These are phyloP conservation scores for Drosophila mauritiana DNA, from an alignment of 1,140 invertebrate genomes.

Conservation along the genomic window DNA sequence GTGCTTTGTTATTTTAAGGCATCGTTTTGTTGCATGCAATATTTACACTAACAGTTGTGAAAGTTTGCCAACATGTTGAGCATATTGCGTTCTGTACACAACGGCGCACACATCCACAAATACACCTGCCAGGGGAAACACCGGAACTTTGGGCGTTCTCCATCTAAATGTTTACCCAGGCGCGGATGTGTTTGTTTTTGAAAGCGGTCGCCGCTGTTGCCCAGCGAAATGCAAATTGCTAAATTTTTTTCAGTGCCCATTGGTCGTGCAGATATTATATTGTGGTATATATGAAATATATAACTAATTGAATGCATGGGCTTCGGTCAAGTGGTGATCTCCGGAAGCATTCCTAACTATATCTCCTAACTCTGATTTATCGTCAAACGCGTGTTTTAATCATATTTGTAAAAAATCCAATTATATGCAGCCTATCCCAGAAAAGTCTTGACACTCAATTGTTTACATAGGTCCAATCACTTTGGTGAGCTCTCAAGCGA, in stretches of 20 bases:
- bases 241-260: slow-evolving; percentile 16
- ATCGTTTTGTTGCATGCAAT: slow-evolving; percentile 55
- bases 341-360: too few species aligned
- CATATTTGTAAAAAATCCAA: not conserved
- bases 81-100: slow-evolving; percentile 63
- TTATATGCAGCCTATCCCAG: too few species aligned
- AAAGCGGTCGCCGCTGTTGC: slow-evolving; percentile 12
- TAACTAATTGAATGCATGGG: slow-evolving; percentile 1
- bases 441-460: not conserved
- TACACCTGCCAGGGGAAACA: slow-evolving; percentile 19
- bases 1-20: slow-evolving; percentile 54
- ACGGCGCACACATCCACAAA: slow-evolving; percentile 34
- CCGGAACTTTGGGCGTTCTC: slow-evolving; percentile 19
- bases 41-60: slow-evolving; percentile 62
- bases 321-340: not conserved
- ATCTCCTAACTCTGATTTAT: too few species aligned
- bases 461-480: slow-evolving; percentile 22
- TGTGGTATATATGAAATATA: not conserved
- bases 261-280: slow-evolving; percentile 5
- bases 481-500: slow-evolving; percentile 12
- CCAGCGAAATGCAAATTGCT: slow-evolving; percentile 34
- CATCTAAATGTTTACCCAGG: slow-evolving; percentile 46
- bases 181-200: slow-evolving; percentile 38
- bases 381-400: not conserved
- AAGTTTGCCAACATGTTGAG: slow-evolving; percentile 74